Base-by-base conservation (phyloP, 2,797 vertebrate species). In the Rachycentron canadum region DNA sequence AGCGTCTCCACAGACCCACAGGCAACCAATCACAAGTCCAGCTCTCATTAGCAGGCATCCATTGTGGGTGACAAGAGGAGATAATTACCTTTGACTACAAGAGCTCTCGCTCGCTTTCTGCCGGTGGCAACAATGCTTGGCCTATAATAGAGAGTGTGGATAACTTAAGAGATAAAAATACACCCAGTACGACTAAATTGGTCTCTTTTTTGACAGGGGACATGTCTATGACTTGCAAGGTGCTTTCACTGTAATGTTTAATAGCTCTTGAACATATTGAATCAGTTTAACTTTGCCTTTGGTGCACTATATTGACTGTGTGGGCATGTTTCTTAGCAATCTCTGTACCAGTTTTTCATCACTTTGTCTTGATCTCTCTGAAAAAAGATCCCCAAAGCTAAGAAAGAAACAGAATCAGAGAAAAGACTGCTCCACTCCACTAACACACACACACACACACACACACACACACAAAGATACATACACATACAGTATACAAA, bases 51-150 rank as follows among this genome's bases (percentile, higher is more conserved):
- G 95, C 94, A 95, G 95, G 94, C 94, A 94, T 96, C 95, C 95
- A 96, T 96, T 96, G 95, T 94, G 93, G 94, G 93, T 93, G 96
- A 97, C 95, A 94, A 95, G 94, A 88, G 94, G 95, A 96, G 96
- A 97, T 96, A 96, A 97, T 97, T 97, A 96, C 95, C 95, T 95
- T 94, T 96, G 95, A 96, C 96, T 96, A 95, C 95, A 95, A 95
- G 94, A 95, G 96, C 96, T 95, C 92, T 95, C 94, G 95, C 92
- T 94, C 94, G 95, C 91, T 95, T 94, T 96, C 28, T 81, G 69
- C 36, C 66, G 70, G 3, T 77, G 60, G 57, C 36, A 86, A 70
- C 58, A 73, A 72, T 65, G 66, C 61, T 50, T 59, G 45, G 45
- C 59, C 73, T 56, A 59, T 85, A 65, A 78, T 28, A n/a, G 52